Evolutionary conservation across 2,888 invertebrate species (phyloP).

Genomic region (Drosophila algonquin): DNA sequence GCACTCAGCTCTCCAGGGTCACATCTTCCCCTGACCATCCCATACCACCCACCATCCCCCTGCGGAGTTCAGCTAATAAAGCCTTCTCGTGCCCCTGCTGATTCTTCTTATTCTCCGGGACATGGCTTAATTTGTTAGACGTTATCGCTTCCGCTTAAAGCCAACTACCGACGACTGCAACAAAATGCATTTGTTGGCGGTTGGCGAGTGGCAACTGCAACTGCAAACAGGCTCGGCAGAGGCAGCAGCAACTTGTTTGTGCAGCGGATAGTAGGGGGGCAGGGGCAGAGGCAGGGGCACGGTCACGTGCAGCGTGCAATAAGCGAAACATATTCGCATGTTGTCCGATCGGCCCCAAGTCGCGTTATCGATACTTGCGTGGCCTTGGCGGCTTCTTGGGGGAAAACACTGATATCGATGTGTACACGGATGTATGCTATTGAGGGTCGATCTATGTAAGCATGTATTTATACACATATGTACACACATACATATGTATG

Average conservation of each 20-base stretch:
- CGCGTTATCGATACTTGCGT: slow-evolving; percentile 39
- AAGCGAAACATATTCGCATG: slow-evolving; percentile 73
- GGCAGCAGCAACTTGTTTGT: slow-evolving; percentile 40
- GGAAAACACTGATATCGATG: neutral
- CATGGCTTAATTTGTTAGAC: slow-evolving; percentile 79
- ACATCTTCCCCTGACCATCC: slow-evolving; percentile 10
- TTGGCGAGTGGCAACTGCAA: slow-evolving; percentile 31
- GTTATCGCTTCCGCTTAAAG: slow-evolving; percentile 73
- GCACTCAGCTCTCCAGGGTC: slow-evolving; percentile 30
- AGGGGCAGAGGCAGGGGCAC: slow-evolving; percentile 8
- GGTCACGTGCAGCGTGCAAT: slow-evolving; percentile 72
- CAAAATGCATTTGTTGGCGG: slow-evolving; percentile 57
- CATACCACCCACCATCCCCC: neutral
- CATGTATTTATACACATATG: neutral
- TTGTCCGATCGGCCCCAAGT: slow-evolving; percentile 48
- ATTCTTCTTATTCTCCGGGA: slow-evolving; percentile 39
- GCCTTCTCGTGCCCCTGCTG: slow-evolving; percentile 51
- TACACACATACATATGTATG: neutral
- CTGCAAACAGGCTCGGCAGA: slow-evolving; percentile 3
- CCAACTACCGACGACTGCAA: slow-evolving; percentile 52
- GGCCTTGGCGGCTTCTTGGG: slow-evolving; percentile 28
- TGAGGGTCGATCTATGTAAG: neutral
- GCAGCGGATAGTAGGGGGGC: neutral
- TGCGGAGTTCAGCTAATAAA: slow-evolving; percentile 55
- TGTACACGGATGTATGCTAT: neutral